Evolutionary conservation across 2,888 invertebrate genomes (phyloP).

Genomic region (Metallyticus violacea): DNA sequence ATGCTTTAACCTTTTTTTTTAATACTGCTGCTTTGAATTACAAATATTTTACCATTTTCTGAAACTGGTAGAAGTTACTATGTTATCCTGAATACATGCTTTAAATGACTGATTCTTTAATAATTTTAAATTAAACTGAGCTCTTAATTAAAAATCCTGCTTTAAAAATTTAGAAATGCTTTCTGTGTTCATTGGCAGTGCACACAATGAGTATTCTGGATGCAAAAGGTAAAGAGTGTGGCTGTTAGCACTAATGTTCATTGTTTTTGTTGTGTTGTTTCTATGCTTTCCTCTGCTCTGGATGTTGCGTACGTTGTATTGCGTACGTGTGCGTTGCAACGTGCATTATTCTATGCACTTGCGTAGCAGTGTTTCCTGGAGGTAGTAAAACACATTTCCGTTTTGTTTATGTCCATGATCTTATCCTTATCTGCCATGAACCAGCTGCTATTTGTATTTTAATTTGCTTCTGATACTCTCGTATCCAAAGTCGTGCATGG

Average conservation of each 20-base stretch:
- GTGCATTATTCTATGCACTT: conserved; percentile 32
- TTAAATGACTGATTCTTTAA: not conserved
- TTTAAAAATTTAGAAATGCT: not conserved
- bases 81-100: not conserved
- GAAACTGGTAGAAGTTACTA: not conserved
- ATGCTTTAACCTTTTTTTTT: not conserved
- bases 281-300: conserved; percentile 33
- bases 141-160: not conserved
- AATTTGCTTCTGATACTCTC: not conserved
- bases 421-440: not conserved
- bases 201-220: not conserved
- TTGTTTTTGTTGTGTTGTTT: conserved; percentile 31
- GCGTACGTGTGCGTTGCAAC: conserved; percentile 1
- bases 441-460: not conserved
- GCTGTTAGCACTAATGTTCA: conserved; percentile 22
- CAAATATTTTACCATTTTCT: not conserved
- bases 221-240: not conserved
- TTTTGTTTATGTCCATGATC: conserved; percentile 13
- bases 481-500: not conserved
- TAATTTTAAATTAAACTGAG: not conserved
- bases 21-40: not conserved
- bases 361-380: conserved; percentile 42
- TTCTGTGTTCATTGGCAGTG: not conserved
- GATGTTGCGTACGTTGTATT: conserved; percentile 22
- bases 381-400: conserved; percentile 35